Evolutionary conservation across 2,888 invertebrate species (phyloP).

Genomic region (Andrena bicolor): DNA sequence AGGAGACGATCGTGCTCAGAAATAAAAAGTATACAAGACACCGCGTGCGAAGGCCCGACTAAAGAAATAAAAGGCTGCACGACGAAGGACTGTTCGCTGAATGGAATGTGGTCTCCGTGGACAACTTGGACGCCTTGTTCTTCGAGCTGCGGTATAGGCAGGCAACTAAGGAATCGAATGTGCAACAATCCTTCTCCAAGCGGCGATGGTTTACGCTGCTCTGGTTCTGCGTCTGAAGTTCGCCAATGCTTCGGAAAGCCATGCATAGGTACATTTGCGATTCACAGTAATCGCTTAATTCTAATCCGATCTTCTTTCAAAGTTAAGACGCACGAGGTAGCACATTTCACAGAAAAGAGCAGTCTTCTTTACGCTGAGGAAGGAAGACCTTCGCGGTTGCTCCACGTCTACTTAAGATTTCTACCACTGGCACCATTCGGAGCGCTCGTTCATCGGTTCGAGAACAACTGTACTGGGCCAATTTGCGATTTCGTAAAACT

Average conservation of each 20-base stretch:
- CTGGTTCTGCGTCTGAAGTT: constrained; percentile 84
- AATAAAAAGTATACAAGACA: constrained; percentile 81
- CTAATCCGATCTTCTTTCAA: constrained; percentile 16
- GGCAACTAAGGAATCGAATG: constrained; percentile 86
- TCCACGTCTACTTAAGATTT: constrained; percentile 86
- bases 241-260: constrained; percentile 85
- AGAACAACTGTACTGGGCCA: constrained; percentile 80
- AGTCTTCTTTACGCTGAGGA: constrained; percentile 83
- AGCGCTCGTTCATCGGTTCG: constrained; percentile 84
- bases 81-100: constrained; percentile 83
- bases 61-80: constrained; percentile 85
- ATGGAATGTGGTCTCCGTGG: constrained; percentile 88
- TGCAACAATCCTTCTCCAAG: constrained; percentile 88
- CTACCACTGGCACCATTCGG: constrained; percentile 85
- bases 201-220: constrained; percentile 84
- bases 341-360: constrained; percentile 85
- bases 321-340: constrained; percentile 83
- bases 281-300: neutral
- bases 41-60: constrained; percentile 85
- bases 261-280: constrained; percentile 80
- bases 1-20: constrained; percentile 73
- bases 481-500: constrained; percentile 78
- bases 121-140: constrained; percentile 87
- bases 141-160: constrained; percentile 87
- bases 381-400: constrained; percentile 84